Base-by-base conservation (phyloP, 2,888 invertebrate species). In the Drosophila niveifrons region DNA sequence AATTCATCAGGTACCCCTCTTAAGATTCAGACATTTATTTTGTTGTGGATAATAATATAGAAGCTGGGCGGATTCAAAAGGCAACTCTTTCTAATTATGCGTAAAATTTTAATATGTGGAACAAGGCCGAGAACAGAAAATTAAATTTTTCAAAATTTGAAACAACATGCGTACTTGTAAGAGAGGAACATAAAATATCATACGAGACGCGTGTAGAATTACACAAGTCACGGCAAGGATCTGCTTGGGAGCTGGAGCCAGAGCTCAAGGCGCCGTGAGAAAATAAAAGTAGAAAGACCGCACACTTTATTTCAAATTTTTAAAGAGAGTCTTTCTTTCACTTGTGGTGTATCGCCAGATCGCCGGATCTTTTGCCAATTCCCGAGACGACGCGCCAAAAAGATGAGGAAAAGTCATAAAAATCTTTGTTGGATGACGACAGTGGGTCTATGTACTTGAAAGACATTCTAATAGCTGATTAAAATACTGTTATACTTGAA, bases 151-250 rank as follows among this genome's bases (percentile, higher is more conserved):
- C 3, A 58, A 77, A 46, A 65, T 75, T 74, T 70, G 15, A 62
- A 71, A 71, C 31, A 82, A 62, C 82, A 79, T 74, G 85, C 88
- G 64, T 70, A 48, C 46, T 66, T 46, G 39, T 36, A 36, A 62
- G 56, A 50, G 31, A 29, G 13, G 57, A 72, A 72, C 73, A 80
- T 75, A 71, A 86, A 80, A 68, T 72, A 71, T 66, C 52, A 72
- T 52, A 72, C 61, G 78, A 75, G 73, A 78, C 62, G 84, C 87
- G 87, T 86, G 66, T 88, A 62, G 78, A 80, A 88, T 84, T 84
- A 75, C 88, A 83, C 66, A 72, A 43, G 46, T 36, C 28, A 44
- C 64, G 56, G 29, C 68, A 71, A 75, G 80, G 80, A 81, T 58
- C 51, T 53, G 53, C 43, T 41, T 36, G 17, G 50, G 18, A 39